A percentile compares a stretch with the other conserved stretches of the same genome.
Conservation (phyloP, 1,140 invertebrate species). For the Drosophila bocqueti region DNA sequence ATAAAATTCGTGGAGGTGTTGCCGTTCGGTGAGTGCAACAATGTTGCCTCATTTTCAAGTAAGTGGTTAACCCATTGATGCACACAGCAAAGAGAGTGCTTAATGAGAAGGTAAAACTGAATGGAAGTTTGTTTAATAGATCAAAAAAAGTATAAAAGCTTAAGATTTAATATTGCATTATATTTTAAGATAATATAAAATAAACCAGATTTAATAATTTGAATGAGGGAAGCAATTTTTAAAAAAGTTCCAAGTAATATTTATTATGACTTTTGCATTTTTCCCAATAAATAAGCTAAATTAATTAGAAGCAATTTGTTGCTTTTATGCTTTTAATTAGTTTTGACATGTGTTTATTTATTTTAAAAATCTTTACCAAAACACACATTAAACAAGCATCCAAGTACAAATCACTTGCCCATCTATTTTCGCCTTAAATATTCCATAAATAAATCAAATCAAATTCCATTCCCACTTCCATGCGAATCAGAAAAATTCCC, state of each 20-base stretch:
- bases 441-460: conserved; percentile 26
- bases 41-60: conserved; percentile 33
- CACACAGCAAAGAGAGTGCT: not conserved
- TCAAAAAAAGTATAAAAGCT: not conserved
- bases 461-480: conserved; percentile 40
- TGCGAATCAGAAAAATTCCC: conserved; percentile 16
- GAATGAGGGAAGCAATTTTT: not conserved
- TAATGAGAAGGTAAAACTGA: not conserved
- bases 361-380: not conserved
- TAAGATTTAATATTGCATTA: too few relatives aligned
- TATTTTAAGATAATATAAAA: not conserved
- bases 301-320: not conserved
- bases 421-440: conserved; percentile 14
- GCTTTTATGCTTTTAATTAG: too few relatives aligned
- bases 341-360: not conserved
- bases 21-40: conserved; percentile 41
- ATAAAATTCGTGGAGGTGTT: conserved; percentile 16
- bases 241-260: too few relatives aligned
- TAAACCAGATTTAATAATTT: not conserved
- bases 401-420: conserved; percentile 10
- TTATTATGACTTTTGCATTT: not conserved
- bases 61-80: conserved; percentile 26
- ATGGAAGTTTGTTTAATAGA: not conserved
- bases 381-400: not conserved
- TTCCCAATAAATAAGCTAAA: not conserved